Base-by-base conservation (phyloP, 1,140 invertebrate species). In the Nylanderia fulva region DNA sequence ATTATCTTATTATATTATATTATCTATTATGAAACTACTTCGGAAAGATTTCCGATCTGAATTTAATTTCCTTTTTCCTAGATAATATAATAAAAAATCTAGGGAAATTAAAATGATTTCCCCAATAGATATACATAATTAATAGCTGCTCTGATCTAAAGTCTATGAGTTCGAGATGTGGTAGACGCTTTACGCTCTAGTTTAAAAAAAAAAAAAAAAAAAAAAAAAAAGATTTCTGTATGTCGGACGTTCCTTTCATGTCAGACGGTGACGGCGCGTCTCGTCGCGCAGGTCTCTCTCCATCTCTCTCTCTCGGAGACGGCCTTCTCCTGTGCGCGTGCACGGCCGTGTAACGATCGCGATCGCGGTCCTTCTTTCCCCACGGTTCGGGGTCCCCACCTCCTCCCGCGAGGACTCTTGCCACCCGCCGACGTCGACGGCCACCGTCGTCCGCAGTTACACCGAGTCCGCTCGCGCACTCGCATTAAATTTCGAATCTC, bases 401-500 rank as follows among this genome's bases (percentile, higher is more conserved):
- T 89, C 60, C 56, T 83, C 80, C 75, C 83, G 91, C 63, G 63
- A 33, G 29, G 29, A 69, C 83, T 86, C 83, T 33, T 77, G 76
- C 85, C 74, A 79, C 71, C 87, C 68, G 79, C 64, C 76, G 56
- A 77, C 76, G 71, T 63, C 72, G 86, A 77, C 86, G 90, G 61
- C 88, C 89, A 92, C 89, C 91, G 90, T 92, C 90, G 90, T 76
- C 92, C 93, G 93, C 93, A 94, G 93, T 94, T 92, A 93, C 90
- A 93, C 92, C 92, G 93, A 94, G 93, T 94, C 93, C 93, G 93
- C 89, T 94, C 94, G 93, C 92, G 93, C 89, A 94, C 93, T 94
- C 93, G 91, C 93, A 93, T 93, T 93, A 90, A 92, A 63, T 56
- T 61, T 76, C 72, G 86, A 77, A 33, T 48, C 61, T 48, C 61